Percentiles rank a stretch among this genome's conserved stretches.
phyloP scores from a whole-genome alignment of 2,888 invertebrate genomes.

The Osmoderma eremita region DNA sequence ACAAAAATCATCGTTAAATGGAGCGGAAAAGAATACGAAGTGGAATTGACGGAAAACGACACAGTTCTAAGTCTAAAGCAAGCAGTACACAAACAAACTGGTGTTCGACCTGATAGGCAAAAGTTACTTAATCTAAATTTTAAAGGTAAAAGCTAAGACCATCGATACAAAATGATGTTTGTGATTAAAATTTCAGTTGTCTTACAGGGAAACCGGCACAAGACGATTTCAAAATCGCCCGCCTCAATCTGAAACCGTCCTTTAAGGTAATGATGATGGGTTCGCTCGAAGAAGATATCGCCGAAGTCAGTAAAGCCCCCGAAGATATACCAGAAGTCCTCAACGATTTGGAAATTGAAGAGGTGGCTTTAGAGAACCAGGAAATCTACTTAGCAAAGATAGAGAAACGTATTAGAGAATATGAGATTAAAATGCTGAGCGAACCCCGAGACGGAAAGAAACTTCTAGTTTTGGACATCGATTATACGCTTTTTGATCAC shows the following conservation, averaged over 20 bases:
- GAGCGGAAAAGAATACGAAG: slow-evolving; percentile 89
- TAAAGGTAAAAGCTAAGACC: slow-evolving; percentile 73
- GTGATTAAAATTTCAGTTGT: slow-evolving; percentile 19
- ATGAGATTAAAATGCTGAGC: slow-evolving; percentile 83
- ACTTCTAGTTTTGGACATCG: slow-evolving; percentile 92
- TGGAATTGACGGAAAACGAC: slow-evolving; percentile 80
- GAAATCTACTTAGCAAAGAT: slow-evolving; percentile 82
- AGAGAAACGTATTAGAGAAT: slow-evolving; percentile 83
- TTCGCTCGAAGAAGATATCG: slow-evolving; percentile 90
- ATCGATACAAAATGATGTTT: not conserved
- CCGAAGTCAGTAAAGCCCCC: slow-evolving; percentile 82
- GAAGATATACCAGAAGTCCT: slow-evolving; percentile 85
- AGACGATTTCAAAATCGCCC: slow-evolving; percentile 80
- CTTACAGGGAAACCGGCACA: slow-evolving; percentile 82
- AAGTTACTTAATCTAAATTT: slow-evolving; percentile 92
- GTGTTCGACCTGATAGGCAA: slow-evolving; percentile 91
- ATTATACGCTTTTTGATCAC: slow-evolving; percentile 96
- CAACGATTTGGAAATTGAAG: slow-evolving; percentile 91
- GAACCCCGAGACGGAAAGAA: slow-evolving; percentile 87
- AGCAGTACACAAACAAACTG: slow-evolving; percentile 86
- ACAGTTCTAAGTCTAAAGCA: slow-evolving; percentile 86
- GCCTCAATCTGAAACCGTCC: slow-evolving; percentile 83
- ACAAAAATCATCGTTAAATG: slow-evolving; percentile 84
- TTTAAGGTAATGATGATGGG: slow-evolving; percentile 98
- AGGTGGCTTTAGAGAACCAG: slow-evolving; percentile 74